Evolutionary conservation across 2,113 vertebrate species (phyloP).

Genomic region (Limnothrissa miodon): DNA sequence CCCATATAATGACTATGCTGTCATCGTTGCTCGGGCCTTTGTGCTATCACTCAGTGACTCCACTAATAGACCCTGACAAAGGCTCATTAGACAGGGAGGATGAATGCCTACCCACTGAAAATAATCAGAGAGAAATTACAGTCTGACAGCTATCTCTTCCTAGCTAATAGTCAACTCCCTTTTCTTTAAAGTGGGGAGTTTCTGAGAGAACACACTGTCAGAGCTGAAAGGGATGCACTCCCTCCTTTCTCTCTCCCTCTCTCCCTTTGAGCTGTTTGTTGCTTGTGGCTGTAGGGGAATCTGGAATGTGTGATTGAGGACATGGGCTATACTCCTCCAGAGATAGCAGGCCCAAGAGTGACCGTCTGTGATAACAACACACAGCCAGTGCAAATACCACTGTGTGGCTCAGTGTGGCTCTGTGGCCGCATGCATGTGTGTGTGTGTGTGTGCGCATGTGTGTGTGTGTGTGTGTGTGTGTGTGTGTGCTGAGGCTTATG

Average conservation of each 20-base stretch:
- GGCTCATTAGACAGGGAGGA: slow-evolving; percentile 37
- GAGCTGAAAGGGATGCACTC: slow-evolving; percentile 33
- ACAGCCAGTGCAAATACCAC: slow-evolving; percentile 11
- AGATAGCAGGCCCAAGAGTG: slow-evolving; percentile 28
- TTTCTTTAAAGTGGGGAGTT: slow-evolving; percentile 29
- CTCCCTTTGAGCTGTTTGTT: slow-evolving; percentile 26
- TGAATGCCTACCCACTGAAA: slow-evolving; percentile 39
- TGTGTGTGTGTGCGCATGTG: background rate
- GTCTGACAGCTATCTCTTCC: slow-evolving; percentile 23
- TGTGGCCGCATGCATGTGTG: background rate
- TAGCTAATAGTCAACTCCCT: slow-evolving; percentile 34
- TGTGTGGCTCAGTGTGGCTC: background rate
- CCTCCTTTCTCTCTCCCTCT: slow-evolving; percentile 16
- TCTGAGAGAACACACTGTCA: slow-evolving; percentile 31
- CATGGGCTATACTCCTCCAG: slow-evolving; percentile 24
- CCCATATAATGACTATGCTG: slow-evolving; percentile 24
- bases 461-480: slow-evolving; percentile 7
- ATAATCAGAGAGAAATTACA: slow-evolving; percentile 39
- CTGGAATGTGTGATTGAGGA: slow-evolving; percentile 36
- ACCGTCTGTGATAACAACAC: slow-evolving; percentile 31
- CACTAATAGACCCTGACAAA: slow-evolving; percentile 32
- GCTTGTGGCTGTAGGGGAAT: slow-evolving; percentile 25
- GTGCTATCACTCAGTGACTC: slow-evolving; percentile 29
- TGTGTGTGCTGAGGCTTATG: background rate
- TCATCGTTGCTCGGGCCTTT: slow-evolving; percentile 28